These are phyloP conservation scores for Indri indri DNA, from an alignment of 2,113 vertebrate genomes.

Conservation along the genomic window DNA sequence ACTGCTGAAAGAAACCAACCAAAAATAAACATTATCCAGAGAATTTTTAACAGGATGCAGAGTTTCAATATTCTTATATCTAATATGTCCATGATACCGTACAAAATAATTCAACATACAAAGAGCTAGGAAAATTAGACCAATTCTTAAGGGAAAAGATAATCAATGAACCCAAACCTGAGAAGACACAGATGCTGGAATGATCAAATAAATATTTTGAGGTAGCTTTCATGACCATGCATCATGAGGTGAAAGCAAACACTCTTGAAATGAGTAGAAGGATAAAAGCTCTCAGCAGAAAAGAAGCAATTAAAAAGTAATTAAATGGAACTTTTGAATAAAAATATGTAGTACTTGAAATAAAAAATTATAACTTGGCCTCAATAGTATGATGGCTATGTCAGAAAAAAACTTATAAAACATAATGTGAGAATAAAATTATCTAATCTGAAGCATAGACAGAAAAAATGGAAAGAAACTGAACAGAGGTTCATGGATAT, in stretches of 20 bases:
- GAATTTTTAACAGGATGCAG: neutral
- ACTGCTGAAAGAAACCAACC: neutral
- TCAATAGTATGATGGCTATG: neutral
- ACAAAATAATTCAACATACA: neutral
- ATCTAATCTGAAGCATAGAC: neutral
- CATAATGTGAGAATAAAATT: neutral
- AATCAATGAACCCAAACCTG: neutral
- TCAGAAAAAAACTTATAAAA: neutral
- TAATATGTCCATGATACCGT: neutral
- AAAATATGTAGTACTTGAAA: neutral
- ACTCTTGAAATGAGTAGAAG: slow-evolving; percentile 5
- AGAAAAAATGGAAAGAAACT: neutral
- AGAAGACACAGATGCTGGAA: neutral
- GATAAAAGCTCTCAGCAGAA: neutral
- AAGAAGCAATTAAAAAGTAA: neutral
- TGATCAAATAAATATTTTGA: neutral
- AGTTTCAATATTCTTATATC: neutral
- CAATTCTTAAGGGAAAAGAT: neutral
- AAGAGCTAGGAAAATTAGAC: neutral
- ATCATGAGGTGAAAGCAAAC: neutral
- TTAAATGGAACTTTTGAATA: neutral
- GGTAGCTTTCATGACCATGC: neutral
- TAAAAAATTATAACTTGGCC: neutral
- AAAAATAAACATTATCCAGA: neutral
- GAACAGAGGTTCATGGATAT: neutral